Conservation (phyloP, 2,113 vertebrate species). For the Mellivora capensis region DNA sequence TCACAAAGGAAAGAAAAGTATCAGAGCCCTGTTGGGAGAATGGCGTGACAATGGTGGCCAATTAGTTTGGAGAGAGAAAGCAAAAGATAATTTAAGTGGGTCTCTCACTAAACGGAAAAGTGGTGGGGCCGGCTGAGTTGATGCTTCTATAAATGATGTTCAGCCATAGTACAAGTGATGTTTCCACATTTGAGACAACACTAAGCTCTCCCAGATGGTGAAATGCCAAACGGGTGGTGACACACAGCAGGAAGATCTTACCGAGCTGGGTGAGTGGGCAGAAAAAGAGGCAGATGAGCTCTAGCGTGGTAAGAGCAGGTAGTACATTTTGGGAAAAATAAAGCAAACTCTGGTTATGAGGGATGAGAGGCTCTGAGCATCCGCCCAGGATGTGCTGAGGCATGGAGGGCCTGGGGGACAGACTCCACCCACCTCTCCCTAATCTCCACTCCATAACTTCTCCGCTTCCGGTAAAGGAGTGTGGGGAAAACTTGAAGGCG, state of each 20-base stretch:
- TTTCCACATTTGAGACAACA: conserved; percentile 35
- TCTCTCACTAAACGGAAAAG: not conserved
- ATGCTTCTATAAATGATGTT: not conserved
- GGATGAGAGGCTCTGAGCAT: not conserved
- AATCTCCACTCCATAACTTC: not conserved
- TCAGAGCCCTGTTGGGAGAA: not conserved
- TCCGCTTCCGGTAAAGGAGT: not conserved
- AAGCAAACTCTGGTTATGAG: not conserved
- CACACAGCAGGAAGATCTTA: conserved; percentile 30
- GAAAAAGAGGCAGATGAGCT: not conserved
- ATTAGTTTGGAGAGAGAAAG: not conserved
- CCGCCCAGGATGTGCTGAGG: not conserved
- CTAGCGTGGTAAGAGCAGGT: not conserved
- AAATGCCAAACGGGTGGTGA: conserved; percentile 30
- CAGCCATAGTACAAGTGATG: not conserved
- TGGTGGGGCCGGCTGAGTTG: not conserved
- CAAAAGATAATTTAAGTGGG: not conserved
- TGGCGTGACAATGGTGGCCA: not conserved
- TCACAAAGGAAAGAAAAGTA: not conserved
- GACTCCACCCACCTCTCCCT: not conserved
- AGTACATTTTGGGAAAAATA: not conserved
- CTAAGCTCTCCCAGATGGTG: conserved; percentile 29
- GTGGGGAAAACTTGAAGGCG: not conserved
- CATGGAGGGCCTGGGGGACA: not conserved
- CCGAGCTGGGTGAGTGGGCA: conserved; percentile 1